Conservation (phyloP, 2,888 invertebrate genomes). For the Meta bourneti region DNA sequence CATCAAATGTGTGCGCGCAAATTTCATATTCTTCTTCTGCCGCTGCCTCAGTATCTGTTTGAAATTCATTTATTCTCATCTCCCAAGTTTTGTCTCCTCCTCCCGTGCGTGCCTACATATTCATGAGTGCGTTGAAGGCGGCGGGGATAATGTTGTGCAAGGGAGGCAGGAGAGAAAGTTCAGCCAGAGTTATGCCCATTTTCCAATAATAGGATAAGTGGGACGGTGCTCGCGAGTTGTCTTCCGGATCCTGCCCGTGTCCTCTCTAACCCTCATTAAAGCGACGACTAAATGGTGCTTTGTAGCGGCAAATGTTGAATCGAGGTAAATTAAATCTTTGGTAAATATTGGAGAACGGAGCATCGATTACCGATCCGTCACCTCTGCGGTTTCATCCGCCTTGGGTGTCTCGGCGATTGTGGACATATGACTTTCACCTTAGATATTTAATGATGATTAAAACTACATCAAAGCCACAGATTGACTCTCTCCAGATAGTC, state of each 20-base stretch:
- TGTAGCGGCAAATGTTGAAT: too few species aligned
- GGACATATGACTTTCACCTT: too few species aligned
- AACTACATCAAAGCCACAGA: too few species aligned
- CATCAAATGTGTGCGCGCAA: not conserved
- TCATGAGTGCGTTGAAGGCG: conserved; percentile 21
- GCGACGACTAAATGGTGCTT: too few species aligned
- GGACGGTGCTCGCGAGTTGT: not conserved
- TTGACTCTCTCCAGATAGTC: too few species aligned
- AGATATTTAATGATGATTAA: too few species aligned
- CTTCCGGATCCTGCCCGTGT: not conserved
- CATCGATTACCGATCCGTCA: too few species aligned
- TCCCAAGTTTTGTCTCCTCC: conserved; percentile 47
- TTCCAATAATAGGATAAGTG: conserved; percentile 35
- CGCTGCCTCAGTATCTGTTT: conserved; percentile 42
- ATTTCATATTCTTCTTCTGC: conserved; percentile 46
- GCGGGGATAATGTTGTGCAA: not conserved
- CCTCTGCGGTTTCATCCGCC: too few species aligned
- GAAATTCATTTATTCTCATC: conserved; percentile 59
- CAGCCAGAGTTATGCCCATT: not conserved
- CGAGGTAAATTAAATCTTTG: too few species aligned
- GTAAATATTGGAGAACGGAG: too few species aligned
- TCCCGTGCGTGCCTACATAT: conserved; percentile 19
- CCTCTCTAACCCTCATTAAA: too few species aligned
- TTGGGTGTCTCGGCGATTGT: too few species aligned
- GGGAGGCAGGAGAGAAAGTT: conserved; percentile 3